Conservation (phyloP, 2,113 vertebrate species). For the Calidris pygmaea region DNA sequence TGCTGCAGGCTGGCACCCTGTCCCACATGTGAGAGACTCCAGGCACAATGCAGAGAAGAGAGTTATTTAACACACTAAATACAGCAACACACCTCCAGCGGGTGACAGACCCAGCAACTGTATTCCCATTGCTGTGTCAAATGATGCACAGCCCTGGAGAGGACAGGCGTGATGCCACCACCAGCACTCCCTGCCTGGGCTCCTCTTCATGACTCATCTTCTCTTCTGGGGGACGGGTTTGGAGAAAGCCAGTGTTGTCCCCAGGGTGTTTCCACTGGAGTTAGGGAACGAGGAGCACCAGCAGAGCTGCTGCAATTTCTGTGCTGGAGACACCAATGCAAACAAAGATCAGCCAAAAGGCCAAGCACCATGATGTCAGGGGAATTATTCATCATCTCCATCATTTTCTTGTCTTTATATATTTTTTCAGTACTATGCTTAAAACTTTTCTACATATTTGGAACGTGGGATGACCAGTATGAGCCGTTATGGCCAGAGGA, state of each 20-base stretch:
- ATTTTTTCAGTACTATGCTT: neutral
- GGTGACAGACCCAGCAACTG: neutral
- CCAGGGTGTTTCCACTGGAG: neutral
- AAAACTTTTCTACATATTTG: neutral
- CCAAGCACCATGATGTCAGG: accelerated
- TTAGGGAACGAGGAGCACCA: accelerated
- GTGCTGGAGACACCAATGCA: neutral
- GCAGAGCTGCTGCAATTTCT: neutral
- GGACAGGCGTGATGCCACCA: neutral
- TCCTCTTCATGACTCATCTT: neutral
- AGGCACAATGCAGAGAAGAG: neutral
- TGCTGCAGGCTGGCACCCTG: neutral
- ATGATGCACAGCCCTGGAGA: neutral
- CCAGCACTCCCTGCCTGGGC: accelerated
- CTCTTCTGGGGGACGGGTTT: neutral
- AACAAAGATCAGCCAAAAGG: neutral
- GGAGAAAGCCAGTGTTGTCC: neutral
- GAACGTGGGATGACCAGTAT: neutral
- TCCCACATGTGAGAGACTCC: neutral
- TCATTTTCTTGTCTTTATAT: neutral
- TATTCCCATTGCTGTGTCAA: neutral
- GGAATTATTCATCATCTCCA: neutral
- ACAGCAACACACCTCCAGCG: neutral
- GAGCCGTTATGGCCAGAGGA: neutral
- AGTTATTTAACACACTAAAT: neutral